These are phyloP conservation scores for Eustalomyia histrio DNA, from an alignment of 2,888 invertebrate species.

Conservation along the genomic window DNA sequence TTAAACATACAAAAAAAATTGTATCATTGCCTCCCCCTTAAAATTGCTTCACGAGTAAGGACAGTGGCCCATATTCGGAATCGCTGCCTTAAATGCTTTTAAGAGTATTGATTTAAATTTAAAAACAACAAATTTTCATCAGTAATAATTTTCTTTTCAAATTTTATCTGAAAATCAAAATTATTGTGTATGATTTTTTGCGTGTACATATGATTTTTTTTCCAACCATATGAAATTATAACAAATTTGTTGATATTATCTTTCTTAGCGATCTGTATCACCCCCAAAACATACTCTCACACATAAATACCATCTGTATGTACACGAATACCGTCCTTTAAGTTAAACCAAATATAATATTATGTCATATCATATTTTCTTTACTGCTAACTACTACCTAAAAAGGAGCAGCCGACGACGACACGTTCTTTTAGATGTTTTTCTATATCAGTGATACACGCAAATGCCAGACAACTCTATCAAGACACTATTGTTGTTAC, in stretches of 20 bases:
- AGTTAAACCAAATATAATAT: constrained; percentile 22
- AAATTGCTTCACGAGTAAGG: too few species aligned
- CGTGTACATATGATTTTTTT: constrained; percentile 29
- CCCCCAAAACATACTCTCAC: background rate
- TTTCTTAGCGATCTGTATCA: constrained; percentile 51
- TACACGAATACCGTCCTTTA: constrained; percentile 14
- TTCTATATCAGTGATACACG: constrained; percentile 45
- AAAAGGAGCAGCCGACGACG: constrained; percentile 34
- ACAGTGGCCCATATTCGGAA: too few species aligned
- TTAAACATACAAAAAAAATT: too few species aligned
- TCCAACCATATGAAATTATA: constrained; percentile 54
- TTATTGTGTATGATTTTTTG: constrained; percentile 41
- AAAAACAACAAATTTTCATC: too few species aligned
- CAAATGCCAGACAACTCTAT: constrained; percentile 58
- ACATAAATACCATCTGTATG: constrained; percentile 10
- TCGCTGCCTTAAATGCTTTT: too few species aligned
- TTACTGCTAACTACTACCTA: constrained; percentile 31
- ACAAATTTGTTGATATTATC: constrained; percentile 63
- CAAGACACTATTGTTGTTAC: constrained; percentile 57
- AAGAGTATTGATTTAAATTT: too few species aligned
- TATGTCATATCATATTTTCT: constrained; percentile 54
- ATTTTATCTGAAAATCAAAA: background rate
- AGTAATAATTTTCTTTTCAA: background rate
- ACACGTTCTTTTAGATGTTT: constrained; percentile 52
- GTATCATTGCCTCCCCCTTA: too few species aligned